Conservation (phyloP, 2,113 vertebrate genomes). For the Capreolus pygargus region DNA sequence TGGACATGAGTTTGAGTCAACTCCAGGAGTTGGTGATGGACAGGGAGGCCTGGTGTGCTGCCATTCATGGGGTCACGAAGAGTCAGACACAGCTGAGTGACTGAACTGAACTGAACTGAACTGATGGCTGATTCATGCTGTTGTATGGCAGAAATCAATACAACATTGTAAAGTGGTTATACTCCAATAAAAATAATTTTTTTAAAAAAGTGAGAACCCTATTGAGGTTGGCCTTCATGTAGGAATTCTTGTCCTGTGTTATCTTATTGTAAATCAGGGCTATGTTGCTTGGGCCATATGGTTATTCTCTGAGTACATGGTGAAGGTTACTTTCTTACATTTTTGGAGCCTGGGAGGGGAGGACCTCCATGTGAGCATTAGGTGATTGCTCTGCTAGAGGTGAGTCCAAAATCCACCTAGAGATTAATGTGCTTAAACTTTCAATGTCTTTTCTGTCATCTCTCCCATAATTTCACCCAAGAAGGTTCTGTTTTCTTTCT, state of each 20-base stretch:
- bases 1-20: too few species aligned
- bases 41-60: too few species aligned
- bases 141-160: neutral
- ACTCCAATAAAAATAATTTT: neutral
- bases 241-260: neutral
- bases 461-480: conserved; percentile 26
- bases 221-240: neutral
- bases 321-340: neutral
- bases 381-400: conserved; percentile 4
- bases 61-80: too few species aligned
- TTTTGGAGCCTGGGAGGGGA: neutral
- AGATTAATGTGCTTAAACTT: conserved; percentile 62
- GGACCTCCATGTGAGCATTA: neutral
- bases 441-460: conserved; percentile 45
- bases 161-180: neutral
- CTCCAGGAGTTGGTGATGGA: too few species aligned
- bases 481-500: conserved; percentile 59
- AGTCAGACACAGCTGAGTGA: too few species aligned
- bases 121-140: neutral
- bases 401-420: conserved; percentile 15
- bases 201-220: neutral
- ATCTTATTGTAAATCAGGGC: neutral
- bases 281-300: neutral
- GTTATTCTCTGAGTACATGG: neutral
- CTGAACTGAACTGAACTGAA: too few species aligned